Base-by-base conservation (phyloP, 2,888 invertebrate genomes). In the Chloroclysta siterata region DNA sequence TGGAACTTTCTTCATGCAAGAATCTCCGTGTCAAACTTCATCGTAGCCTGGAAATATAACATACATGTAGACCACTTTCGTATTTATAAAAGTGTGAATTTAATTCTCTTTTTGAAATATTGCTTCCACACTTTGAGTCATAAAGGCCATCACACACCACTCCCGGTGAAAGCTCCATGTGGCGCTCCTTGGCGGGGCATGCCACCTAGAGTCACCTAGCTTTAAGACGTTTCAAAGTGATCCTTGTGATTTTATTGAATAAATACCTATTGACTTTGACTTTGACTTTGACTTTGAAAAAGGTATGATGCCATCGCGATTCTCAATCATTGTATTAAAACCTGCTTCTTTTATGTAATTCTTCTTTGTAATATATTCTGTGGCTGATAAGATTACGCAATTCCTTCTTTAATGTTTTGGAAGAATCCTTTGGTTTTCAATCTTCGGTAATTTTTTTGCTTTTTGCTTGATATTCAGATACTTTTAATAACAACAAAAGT, bases 301-400 rank as follows among this genome's bases (percentile, higher is more conserved):
- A 65, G 65, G 60, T 22, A 44, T 53, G 53, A 64, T 48, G 47
- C 53, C 28, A 58, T 59, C 52, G 39, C 2, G 59, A 53, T 39
- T 44, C 44, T 60, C 60, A 48, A 56, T 65, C 48, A 60, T 56
- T 42, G 61, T 61, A 39, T 41, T 52, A 46, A 42, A 52, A 39
- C 36, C 36, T 39, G 22, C 29, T 53, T 56, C 52, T 60, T 53
- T 65, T 60, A 60, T 65, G 53, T 55, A 60, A 65, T 57, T 36
- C 42, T 14, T 33, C 33, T 39, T 39, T 39, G 36, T 11, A 39
- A 39, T 39, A 11, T 39, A 39, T 39, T 39, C 11, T 39, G 36
- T 39, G 36, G 8, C 11, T 11, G 36, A 33, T 33, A 33, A 39
- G 36, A 11, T 39, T 39, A 39, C 36, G 11, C 36, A 39, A 39